Evolutionary conservation across 2,113 vertebrate species (phyloP).

Genomic region (Osmerus eperlanus): DNA sequence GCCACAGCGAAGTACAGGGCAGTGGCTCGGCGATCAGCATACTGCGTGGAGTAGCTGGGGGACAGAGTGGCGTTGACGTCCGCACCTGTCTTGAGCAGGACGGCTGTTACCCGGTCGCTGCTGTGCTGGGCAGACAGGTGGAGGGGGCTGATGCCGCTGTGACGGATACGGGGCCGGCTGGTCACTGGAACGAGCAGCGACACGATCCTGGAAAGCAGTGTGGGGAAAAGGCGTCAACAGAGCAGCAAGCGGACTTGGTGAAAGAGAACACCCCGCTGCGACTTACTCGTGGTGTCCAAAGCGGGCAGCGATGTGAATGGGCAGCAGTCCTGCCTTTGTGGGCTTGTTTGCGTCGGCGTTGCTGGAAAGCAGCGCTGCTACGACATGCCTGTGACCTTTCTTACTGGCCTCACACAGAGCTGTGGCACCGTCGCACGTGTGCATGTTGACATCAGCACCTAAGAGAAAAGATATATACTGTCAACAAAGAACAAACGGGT

Average conservation of each 20-base stretch:
- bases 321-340: constrained; percentile 81
- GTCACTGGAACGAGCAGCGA: constrained; percentile 85
- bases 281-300: constrained; percentile 87
- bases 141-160: constrained; percentile 87
- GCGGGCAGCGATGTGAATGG: constrained; percentile 87
- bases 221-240: background rate
- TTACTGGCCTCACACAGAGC: constrained; percentile 89
- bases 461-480: background rate
- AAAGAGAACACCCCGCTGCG: background rate
- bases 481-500: background rate
- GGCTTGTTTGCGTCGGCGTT: constrained; percentile 91
- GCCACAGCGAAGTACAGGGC: constrained; percentile 84
- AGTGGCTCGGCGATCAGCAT: constrained; percentile 80
- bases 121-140: constrained; percentile 88
- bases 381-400: constrained; percentile 77
- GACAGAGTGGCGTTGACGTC: constrained; percentile 83
- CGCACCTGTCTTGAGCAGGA: constrained; percentile 83
- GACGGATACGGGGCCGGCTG: constrained; percentile 81
- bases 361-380: constrained; percentile 80
- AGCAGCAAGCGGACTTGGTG: background rate
- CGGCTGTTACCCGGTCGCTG: constrained; percentile 75
- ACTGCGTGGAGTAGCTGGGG: constrained; percentile 73
- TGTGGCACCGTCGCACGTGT: constrained; percentile 83
- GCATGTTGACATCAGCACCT: constrained; percentile 92
- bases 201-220: constrained; percentile 76